These are phyloP conservation scores for Atractosteus spatula DNA, from an alignment of 2,113 vertebrate genomes.

Conservation along the genomic window DNA sequence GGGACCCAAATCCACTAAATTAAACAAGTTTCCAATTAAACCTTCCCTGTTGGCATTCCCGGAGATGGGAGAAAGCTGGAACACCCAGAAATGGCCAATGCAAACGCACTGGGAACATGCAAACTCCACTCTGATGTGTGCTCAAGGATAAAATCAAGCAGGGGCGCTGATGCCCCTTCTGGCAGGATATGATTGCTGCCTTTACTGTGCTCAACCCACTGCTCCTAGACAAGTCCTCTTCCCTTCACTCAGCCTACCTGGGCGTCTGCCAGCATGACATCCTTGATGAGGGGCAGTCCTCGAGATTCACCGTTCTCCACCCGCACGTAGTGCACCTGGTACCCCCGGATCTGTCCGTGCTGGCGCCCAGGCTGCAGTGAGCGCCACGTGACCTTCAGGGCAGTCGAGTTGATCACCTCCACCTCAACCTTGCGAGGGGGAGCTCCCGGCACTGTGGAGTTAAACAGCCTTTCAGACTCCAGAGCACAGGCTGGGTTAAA, in stretches of 20 bases:
- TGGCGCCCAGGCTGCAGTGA: constrained; percentile 85
- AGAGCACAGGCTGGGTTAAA: no score
- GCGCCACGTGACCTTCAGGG: constrained; percentile 93
- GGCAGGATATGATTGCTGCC: no score
- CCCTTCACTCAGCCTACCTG: constrained; percentile 69
- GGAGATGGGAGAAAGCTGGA: no score
- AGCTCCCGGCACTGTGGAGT: constrained; percentile 82
- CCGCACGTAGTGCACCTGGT: constrained; percentile 94
- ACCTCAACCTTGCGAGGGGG: constrained; percentile 92
- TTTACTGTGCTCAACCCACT: not conserved
- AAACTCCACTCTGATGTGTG: no score
- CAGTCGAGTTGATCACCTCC: constrained; percentile 91
- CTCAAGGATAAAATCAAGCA: no score
- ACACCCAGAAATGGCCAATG: no score
- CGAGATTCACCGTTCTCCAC: constrained; percentile 92
- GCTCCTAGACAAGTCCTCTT: not conserved
- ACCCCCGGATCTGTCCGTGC: constrained; percentile 94
- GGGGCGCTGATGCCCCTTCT: no score
- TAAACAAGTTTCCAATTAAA: no score
- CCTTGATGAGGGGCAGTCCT: constrained; percentile 91
- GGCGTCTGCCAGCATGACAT: constrained; percentile 93
- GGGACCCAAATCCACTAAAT: no score
- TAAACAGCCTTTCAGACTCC: not conserved
- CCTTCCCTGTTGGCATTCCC: no score
- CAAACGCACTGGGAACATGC: no score